Evolutionary conservation across 1,140 invertebrate genomes (phyloP).

Genomic region (Meloidogyne chitwoodi): DNA sequence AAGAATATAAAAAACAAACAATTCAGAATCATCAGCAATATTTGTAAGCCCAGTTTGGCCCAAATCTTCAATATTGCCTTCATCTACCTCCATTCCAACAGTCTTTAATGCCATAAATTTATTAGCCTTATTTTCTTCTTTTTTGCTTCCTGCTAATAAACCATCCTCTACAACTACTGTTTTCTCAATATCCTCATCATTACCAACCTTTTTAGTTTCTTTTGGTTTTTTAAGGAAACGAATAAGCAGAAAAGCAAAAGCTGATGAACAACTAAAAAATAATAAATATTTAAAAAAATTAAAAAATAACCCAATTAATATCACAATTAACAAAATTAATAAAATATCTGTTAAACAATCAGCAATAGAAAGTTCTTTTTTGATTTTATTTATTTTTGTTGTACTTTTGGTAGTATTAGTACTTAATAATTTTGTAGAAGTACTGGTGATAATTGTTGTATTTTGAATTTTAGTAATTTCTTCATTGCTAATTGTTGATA

Average conservation of each 20-base stretch:
- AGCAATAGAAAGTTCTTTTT: not conserved
- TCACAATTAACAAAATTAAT: not conserved
- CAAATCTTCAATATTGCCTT: not conserved
- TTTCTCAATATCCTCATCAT: not conserved
- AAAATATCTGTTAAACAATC: not conserved
- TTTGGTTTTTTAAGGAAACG: not conserved
- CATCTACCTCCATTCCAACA: not conserved
- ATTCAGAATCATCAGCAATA: not conserved
- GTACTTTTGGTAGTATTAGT: not conserved
- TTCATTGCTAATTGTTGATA: no score
- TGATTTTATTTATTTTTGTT: not conserved
- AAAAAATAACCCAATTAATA: not conserved
- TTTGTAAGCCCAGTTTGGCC: not conserved
- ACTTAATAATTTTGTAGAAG: not conserved
- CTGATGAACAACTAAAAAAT: not conserved
- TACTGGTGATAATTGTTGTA: not conserved
- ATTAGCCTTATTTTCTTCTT: not conserved
- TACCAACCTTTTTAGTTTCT: not conserved
- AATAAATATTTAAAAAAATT: not conserved
- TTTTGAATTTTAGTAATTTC: not conserved
- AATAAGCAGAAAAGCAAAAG: not conserved
- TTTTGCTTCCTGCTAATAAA: not conserved
- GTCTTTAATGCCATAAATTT: not conserved
- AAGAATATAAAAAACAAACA: not conserved
- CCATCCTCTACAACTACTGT: not conserved